These are phyloP conservation scores for Scaptodrosophila latifasciaeformis DNA, from an alignment of 2,888 invertebrate species.

Conservation along the genomic window DNA sequence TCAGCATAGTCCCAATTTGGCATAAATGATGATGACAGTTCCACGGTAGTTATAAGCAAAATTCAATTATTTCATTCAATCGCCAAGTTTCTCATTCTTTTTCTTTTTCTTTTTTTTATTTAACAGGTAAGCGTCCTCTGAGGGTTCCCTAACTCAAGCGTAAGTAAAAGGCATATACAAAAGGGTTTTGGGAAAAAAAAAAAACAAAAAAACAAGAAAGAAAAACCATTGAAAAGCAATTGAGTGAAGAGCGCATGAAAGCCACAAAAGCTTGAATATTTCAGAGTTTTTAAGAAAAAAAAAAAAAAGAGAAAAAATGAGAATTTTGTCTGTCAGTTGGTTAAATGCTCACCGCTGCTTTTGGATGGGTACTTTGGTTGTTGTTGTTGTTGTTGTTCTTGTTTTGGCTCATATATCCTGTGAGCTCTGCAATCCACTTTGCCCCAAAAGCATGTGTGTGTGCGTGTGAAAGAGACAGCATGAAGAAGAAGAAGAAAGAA, in stretches of 20 bases:
- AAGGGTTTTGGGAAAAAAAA: constrained; percentile 13
- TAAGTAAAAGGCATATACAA: constrained; percentile 27
- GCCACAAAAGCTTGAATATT: no score
- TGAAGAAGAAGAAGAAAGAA: neutral
- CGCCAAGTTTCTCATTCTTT: constrained; percentile 27
- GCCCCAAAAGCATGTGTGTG: constrained; percentile 19
- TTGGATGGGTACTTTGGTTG: no score
- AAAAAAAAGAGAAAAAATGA: no score
- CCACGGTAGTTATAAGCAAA: constrained; percentile 23
- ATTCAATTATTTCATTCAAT: constrained; percentile 26
- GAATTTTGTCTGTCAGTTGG: no score
- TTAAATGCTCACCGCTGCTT: no score
- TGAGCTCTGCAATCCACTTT: constrained; percentile 28
- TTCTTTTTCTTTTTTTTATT: constrained; percentile 21
- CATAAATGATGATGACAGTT: neutral
- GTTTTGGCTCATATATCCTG: neutral
- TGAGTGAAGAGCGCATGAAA: no score
- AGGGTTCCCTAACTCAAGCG: constrained; percentile 7
- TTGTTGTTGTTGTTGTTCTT: neutral
- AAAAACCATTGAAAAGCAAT: no score
- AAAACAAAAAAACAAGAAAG: constrained; percentile 5
- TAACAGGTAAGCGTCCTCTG: constrained; percentile 46
- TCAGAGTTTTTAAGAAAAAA: no score
- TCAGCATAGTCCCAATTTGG: constrained; percentile 9
- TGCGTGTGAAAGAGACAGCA: neutral